These are phyloP conservation scores for Oreotragus oreotragus DNA, from an alignment of 2,113 vertebrate species.

Conservation along the genomic window DNA sequence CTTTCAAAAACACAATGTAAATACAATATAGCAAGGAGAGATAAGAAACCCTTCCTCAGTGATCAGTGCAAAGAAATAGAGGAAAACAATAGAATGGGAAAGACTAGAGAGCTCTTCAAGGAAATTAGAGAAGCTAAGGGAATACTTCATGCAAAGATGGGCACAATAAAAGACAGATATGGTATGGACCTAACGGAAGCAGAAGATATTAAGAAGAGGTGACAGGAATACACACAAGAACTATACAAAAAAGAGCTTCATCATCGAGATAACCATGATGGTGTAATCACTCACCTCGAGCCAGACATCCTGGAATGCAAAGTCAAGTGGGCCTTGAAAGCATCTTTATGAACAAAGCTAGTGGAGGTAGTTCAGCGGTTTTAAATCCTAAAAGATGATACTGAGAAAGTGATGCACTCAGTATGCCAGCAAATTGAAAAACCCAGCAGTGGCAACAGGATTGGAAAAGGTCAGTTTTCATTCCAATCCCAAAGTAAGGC, in stretches of 20 bases:
- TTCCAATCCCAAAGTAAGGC: not conserved
- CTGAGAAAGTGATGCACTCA: not conserved
- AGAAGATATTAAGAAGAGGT: not conserved
- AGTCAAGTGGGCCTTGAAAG: not conserved
- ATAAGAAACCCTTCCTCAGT: not conserved
- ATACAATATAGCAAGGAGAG: not conserved
- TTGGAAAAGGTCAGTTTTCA: not conserved
- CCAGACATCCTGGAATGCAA: not conserved
- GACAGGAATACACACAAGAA: not conserved
- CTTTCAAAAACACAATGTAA: not conserved
- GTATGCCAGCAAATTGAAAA: not conserved
- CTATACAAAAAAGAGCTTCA: not conserved
- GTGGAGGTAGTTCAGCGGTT: not conserved
- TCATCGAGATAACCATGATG: rapidly evolving
- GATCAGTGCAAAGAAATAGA: not conserved
- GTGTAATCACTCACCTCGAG: not conserved
- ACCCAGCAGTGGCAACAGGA: not conserved
- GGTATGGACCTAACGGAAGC: not conserved
- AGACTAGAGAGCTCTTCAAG: not conserved
- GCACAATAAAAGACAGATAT: not conserved
- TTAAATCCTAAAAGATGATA: not conserved
- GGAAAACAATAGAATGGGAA: not conserved
- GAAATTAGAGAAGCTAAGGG: not conserved
- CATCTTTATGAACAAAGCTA: not conserved
- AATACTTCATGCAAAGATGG: not conserved